phyloP scores from a whole-genome alignment of 2,888 invertebrate species.

The Harmothoe impar region DNA sequence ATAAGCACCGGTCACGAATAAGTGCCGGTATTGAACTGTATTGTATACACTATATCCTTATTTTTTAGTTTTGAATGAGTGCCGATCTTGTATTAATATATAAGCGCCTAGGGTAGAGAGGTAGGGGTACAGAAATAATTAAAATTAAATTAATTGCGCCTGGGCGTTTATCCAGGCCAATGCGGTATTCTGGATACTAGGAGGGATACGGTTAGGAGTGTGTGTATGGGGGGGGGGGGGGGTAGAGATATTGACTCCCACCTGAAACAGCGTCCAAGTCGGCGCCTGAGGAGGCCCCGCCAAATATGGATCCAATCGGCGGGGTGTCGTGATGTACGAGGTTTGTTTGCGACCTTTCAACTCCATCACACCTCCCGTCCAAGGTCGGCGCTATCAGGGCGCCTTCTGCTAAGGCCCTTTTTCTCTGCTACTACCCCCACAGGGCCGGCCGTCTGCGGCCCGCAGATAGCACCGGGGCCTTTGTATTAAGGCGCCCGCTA shows the following conservation, averaged over 20 bases:
- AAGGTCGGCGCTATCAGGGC: background rate
- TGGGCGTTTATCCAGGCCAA: no score
- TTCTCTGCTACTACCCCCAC: background rate
- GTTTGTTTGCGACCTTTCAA: slow-evolving; percentile 47
- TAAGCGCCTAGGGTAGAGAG: no score
- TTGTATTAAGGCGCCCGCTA: slow-evolving; percentile 28
- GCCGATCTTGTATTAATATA: no score
- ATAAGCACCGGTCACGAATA: no score
- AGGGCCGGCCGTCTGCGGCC: background rate
- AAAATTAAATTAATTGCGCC: no score
- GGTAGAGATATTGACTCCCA: background rate
- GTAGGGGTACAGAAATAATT: no score
- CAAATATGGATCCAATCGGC: slow-evolving; percentile 33
- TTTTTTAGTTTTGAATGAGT: no score
- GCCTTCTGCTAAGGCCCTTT: background rate
- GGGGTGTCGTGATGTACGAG: slow-evolving; percentile 25
- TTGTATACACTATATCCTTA: no score
- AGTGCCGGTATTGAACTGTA: no score
- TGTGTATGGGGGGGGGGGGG: no score
- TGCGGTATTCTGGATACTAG: no score
- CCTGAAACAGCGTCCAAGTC: slow-evolving; percentile 4
- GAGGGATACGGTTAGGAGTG: no score
- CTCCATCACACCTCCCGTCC: slow-evolving; percentile 58
- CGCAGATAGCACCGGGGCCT: background rate
- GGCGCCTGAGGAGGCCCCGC: background rate